Conservation (phyloP, 2,888 invertebrate species). For the Cybosia mesomella region DNA sequence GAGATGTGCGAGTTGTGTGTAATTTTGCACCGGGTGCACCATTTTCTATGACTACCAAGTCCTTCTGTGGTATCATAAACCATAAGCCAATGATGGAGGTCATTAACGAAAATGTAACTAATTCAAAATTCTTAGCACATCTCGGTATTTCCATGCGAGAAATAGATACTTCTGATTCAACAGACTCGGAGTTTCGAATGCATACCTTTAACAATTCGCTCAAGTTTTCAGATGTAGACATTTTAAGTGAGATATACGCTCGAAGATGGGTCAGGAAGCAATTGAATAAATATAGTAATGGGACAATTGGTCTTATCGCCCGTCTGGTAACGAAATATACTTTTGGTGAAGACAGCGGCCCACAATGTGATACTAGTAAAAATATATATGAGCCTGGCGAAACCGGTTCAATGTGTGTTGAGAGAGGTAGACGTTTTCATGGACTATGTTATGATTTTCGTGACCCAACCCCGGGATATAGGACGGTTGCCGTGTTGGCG, state of each 20-base stretch:
- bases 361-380: slow-evolving; percentile 69
- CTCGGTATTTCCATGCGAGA: slow-evolving; percentile 56
- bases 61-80: slow-evolving; percentile 72
- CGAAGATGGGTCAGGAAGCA: slow-evolving; percentile 59
- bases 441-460: slow-evolving; percentile 74
- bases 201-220: slow-evolving; percentile 27
- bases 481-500: slow-evolving; percentile 75
- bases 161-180: slow-evolving; percentile 20
- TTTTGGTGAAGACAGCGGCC: slow-evolving; percentile 64
- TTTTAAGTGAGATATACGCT: slow-evolving; percentile 62
- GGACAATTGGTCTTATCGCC: slow-evolving; percentile 66
- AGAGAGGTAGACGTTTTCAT: slow-evolving; percentile 66
- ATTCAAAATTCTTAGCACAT: slow-evolving; percentile 50
- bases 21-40: slow-evolving; percentile 80
- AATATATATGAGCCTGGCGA: slow-evolving; percentile 68
- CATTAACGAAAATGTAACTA: slow-evolving; percentile 46
- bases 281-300: slow-evolving; percentile 56
- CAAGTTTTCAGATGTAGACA: slow-evolving; percentile 60
- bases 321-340: slow-evolving; percentile 71
- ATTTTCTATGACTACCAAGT: slow-evolving; percentile 64
- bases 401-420: slow-evolving; percentile 70
- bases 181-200: background rate
- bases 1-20: slow-evolving; percentile 74
- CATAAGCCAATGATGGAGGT: slow-evolving; percentile 50
- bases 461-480: slow-evolving; percentile 75